Base-by-base conservation (phyloP, 1,140 invertebrate genomes). In the Cryptotermes secundus region DNA sequence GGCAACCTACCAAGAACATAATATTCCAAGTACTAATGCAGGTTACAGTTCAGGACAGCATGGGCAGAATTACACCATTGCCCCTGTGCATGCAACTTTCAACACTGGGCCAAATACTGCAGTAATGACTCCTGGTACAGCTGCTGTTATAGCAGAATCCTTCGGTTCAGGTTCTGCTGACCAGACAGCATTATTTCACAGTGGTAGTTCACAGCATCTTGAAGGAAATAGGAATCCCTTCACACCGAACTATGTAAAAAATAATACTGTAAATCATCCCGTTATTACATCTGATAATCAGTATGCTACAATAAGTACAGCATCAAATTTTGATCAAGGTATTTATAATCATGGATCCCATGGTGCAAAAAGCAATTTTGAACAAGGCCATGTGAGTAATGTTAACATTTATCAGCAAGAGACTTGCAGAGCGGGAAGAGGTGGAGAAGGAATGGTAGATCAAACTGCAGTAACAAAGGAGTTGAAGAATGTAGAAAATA, bases 1-100 rank as follows among this genome's bases (percentile, higher is more conserved):
- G 14, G 42, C 35, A 31, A 22, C 53, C 49, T 59, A 65, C 34
- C 34, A 45, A 34, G 65, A 80, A 72, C 84, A 42, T 49, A 81
- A 83, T 35, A 59, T 35, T 86, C 53, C 80, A 83, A 31, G 38
- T 86, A 79, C 65, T 79, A 36, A 53, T 24, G 16, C 59, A 53
- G 34, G 53, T 35, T 79, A 65, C 22, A 79, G 34, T 2, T 36
- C 34, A n/a, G 72, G 22, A 6, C 19, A 34, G 26, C 36, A 79
- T 35, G 72, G 36, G 72, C 83, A 53, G 9, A 49, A 49, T 45
- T 34, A 34, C 9, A 22, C 65, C 36, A 80, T 14, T 34, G 22
- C 3, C 34, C 59, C 35, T 42, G 6, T 80, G 7, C 38, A 84
- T 65, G 24, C 10, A 26, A 42, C 38, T 24, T 35, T 31, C 35